Evolutionary conservation across 1,140 invertebrate species (phyloP).

Genomic region (Portunus trituberculatus): DNA sequence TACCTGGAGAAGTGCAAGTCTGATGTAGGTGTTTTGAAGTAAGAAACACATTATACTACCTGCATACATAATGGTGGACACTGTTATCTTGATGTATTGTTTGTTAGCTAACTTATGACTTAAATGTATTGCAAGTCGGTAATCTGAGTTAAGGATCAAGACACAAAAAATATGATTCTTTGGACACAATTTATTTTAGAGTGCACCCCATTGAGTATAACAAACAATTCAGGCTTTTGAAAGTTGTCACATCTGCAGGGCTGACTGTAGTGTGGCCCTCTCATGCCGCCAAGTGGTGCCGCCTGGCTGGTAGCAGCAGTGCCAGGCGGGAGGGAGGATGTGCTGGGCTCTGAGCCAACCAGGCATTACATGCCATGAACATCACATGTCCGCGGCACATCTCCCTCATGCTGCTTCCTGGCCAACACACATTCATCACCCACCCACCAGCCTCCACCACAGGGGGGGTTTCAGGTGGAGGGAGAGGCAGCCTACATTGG

Average conservation of each 20-base stretch:
- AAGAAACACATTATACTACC: too few relatives aligned
- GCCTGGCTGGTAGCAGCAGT: conserved; percentile 61
- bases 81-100: too few relatives aligned
- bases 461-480: conserved; percentile 46
- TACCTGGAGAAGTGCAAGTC: too few relatives aligned
- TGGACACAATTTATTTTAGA: conserved; percentile 73
- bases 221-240: conserved; percentile 73
- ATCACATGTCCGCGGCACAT: conserved; percentile 69
- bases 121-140: not conserved
- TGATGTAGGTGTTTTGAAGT: too few relatives aligned
- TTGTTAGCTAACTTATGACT: not conserved
- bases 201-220: conserved; percentile 75
- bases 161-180: conserved; percentile 34
- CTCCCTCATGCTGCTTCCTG: conserved; percentile 47
- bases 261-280: conserved; percentile 67
- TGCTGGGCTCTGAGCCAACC: conserved; percentile 70
- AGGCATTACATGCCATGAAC: conserved; percentile 71
- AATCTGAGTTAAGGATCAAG: conserved; percentile 28
- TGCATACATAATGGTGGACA: too few relatives aligned
- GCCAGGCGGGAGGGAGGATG: conserved; percentile 32
- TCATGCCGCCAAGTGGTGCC: conserved; percentile 45
- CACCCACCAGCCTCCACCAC: conserved; percentile 45
- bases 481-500: conserved; percentile 55
- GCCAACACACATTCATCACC: conserved; percentile 61
- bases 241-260: conserved; percentile 70